Base-by-base conservation (phyloP, 2,797 vertebrate species). In the Alca torda region DNA sequence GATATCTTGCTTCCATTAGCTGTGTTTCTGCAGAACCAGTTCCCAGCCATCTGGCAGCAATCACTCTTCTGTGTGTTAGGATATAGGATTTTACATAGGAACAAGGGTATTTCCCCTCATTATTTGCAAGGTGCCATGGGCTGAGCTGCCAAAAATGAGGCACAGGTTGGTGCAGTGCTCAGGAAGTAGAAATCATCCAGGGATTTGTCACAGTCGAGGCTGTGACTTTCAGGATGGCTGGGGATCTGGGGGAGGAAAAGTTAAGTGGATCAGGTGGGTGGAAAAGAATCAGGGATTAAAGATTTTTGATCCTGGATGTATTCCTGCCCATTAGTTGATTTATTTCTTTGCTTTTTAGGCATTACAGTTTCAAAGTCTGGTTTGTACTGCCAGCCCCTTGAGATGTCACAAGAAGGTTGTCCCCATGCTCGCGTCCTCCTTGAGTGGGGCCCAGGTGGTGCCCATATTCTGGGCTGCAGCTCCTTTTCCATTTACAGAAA, bases 401-500 rank as follows among this genome's bases (percentile, higher is more conserved):
- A 73, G 57, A 35, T 76, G 30, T 83, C 45, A 56, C 31, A 68
- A 77, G 69, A 53, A 45, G 39, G 13, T 50, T 60, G 10, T 33
- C 7, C n/a, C 28, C 7, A 4, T 0, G 0, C 13, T 24, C 0
- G 0, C 1, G 1, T 75, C 33, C 25, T 78, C 65, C 45, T 57
- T 53, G 37, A 91, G 35, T 12, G 16, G 46, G 46, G 20, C 16
- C 10, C 3, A 1, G 56, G 23, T 15, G 60, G 37, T 83, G 64
- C 13, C 60, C 2, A 0, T 76, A 12, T 82, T 83, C 48, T 60
- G 75, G 59, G 59, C 54, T 84, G 57, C 54, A 88, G 46, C 48
- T 84, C 33, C 65, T 72, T 74, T 88, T 69, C 28, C 39, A 4
- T 60, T 81, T n/a, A 48, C 81, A 89, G 81, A 90, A 76, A 46